Percentiles rank a stretch among this genome's conserved stretches.
These are phyloP conservation scores for Paradoxurus hermaphroditus DNA, from an alignment of 2,113 vertebrate genomes.

Conservation along the genomic window DNA sequence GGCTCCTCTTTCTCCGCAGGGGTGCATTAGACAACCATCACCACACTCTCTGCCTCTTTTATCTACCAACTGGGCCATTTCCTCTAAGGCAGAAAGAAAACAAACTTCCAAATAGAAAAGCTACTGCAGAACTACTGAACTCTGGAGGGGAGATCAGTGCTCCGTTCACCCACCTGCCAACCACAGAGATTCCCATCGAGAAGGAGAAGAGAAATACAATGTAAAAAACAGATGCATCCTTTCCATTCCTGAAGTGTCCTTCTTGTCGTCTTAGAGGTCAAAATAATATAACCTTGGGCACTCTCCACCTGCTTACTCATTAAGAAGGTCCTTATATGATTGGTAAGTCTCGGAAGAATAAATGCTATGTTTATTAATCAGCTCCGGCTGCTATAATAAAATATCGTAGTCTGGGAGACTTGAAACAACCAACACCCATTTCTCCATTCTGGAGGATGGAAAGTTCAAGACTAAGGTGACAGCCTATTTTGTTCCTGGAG, in stretches of 20 bases:
- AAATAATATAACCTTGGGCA: background rate
- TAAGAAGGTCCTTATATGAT: background rate
- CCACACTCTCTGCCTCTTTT: background rate
- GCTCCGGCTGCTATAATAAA: background rate
- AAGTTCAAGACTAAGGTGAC: background rate
- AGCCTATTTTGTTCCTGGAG: background rate
- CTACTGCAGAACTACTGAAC: background rate
- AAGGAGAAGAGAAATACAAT: background rate
- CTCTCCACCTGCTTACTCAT: background rate
- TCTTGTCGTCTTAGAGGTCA: background rate
- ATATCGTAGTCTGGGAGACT: background rate
- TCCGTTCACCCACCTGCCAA: background rate
- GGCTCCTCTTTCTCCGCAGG: background rate
- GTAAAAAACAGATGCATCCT: background rate
- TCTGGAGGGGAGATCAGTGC: background rate
- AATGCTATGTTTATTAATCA: background rate
- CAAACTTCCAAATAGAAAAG: background rate
- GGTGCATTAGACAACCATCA: background rate
- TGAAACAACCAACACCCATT: background rate
- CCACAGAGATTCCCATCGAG: background rate
- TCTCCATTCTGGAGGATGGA: background rate
- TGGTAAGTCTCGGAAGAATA: background rate
- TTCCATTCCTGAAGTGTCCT: background rate
- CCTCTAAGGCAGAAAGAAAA: background rate
- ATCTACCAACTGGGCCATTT: background rate